phyloP scores from a whole-genome alignment of 2,888 invertebrate species.

The Neoitamus cyanurus region DNA sequence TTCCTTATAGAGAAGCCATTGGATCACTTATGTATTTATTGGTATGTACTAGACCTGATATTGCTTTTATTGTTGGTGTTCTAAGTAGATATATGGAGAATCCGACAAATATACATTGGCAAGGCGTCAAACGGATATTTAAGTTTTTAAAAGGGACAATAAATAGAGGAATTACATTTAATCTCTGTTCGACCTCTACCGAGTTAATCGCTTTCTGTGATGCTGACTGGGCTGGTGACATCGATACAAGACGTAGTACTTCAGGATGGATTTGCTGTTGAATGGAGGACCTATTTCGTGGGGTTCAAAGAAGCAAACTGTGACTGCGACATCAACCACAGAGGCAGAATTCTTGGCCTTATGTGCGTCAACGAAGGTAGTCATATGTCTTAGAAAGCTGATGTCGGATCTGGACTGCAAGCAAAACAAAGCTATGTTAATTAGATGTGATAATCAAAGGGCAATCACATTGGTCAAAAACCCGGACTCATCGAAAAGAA shows the following conservation, averaged over 20 bases:
- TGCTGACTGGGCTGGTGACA: background rate
- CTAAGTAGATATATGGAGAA: background rate
- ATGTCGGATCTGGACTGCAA: background rate
- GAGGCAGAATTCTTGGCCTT: background rate
- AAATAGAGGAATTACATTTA: background rate
- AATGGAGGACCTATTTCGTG: background rate
- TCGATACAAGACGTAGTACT: background rate
- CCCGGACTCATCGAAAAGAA: constrained; percentile 46
- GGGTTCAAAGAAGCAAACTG: background rate
- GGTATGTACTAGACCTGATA: background rate
- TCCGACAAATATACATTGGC: background rate
- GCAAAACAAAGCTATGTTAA: no score
- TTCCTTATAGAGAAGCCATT: constrained; percentile 17
- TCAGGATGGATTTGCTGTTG: background rate
- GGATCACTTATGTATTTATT: background rate
- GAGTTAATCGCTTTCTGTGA: background rate
- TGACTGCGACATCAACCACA: background rate
- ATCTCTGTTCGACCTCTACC: background rate
- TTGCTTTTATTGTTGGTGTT: background rate
- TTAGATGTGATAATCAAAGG: constrained; percentile 49
- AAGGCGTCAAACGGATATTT: background rate
- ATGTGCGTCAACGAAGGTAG: background rate
- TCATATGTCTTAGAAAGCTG: background rate
- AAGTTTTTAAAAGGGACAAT: background rate
- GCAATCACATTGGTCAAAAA: constrained; percentile 51